Percentiles rank a stretch among this genome's conserved stretches.
Evolutionary conservation across 2,797 vertebrate species (phyloP).

Genomic region (Hemibagrus guttatus): DNA sequence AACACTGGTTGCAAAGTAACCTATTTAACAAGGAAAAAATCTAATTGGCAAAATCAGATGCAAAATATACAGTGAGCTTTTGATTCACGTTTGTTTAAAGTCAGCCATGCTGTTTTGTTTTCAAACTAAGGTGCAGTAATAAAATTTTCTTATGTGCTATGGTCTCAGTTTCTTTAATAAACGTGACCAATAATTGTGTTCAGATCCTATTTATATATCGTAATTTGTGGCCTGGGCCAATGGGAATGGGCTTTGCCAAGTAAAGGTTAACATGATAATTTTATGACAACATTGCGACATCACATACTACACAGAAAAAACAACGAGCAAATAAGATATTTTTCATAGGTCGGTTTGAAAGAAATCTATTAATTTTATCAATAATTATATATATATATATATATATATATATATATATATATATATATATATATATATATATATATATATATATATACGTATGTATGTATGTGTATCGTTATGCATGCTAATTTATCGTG

Average conservation of each 20-base stretch:
- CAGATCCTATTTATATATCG: neutral
- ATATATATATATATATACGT: too few species aligned
- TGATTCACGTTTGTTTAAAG: neutral
- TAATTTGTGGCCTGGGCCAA: conserved; percentile 12
- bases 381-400: too few species aligned
- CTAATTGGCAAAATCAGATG: neutral
- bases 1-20: neutral
- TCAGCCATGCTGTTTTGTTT: neutral
- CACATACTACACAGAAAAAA: neutral
- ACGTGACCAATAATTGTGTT: neutral
- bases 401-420: too few species aligned
- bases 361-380: neutral
- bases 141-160: neutral
- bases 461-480: too few species aligned
- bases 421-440: too few species aligned
- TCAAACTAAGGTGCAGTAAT: neutral
- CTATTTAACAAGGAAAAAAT: neutral
- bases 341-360: neutral
- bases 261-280: neutral
- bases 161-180: neutral
- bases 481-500: neutral
- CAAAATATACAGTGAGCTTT: neutral
- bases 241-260: neutral
- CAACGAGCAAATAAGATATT: neutral
- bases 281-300: neutral